Percentiles rank a stretch among this genome's conserved stretches.
Evolutionary conservation across 2,797 vertebrate genomes (phyloP).

Genomic region (Phoeniculus purpureus): DNA sequence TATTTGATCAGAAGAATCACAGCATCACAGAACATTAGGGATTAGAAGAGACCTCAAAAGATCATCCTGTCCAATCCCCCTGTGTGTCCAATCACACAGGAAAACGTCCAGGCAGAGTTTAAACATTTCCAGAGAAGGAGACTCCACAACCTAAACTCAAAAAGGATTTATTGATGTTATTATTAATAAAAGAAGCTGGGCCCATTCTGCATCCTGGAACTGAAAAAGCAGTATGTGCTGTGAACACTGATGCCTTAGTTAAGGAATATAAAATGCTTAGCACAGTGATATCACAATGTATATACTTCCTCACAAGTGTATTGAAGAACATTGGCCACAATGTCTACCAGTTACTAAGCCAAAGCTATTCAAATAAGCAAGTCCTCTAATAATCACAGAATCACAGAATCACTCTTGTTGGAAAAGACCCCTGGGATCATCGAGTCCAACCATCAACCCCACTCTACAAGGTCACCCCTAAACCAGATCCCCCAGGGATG

Average conservation of each 20-base stretch:
- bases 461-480: no score
- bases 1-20: background rate
- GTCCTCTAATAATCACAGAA: background rate
- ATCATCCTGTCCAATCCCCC: no score
- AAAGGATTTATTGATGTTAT: background rate
- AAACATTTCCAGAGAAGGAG: no score
- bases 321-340: background rate
- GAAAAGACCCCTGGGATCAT: no score
- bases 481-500: no score
- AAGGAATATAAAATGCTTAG: background rate
- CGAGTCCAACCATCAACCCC: no score
- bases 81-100: no score
- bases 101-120: no score
- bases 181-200: background rate
- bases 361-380: background rate
- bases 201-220: background rate
- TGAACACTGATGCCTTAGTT: background rate
- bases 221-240: background rate
- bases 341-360: background rate
- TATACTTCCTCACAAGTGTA: background rate
- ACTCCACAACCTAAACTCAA: no score
- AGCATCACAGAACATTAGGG: no score
- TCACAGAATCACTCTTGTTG: no score
- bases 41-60: no score
- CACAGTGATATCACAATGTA: background rate